Base-by-base conservation (phyloP, 2,888 invertebrate genomes). In the Lissonota sp. region DNA sequence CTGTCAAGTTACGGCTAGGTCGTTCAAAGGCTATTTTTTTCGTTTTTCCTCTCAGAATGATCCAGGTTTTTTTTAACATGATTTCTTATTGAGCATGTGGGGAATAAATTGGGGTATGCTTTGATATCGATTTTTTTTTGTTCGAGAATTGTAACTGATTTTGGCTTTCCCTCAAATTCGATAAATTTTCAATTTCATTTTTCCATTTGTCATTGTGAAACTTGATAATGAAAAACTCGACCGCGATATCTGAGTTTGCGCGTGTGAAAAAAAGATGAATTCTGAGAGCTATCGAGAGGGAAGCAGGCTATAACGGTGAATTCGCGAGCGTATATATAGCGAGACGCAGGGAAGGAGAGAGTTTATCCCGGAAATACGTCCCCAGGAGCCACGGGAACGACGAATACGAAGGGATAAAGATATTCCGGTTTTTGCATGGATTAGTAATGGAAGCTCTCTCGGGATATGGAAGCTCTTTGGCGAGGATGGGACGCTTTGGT, bases 341-440 rank as follows among this genome's bases (percentile, higher is more conserved):
- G 58, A 53, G 51, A 51, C 7, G 53, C 26, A 53, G 60, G 46
- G 57, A 26, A 26, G 3, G 26, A 63, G 42, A 86, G 89, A 91
- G 90, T 91, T 91, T 91, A 92, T 91, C 91, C 91, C 90, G 91
- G 91, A 91, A 91, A 91, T 91, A 92, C 91, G 91, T 91, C 89
- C 89, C 89, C 90, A 86, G 90, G 88, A 79, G 62, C 72, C 53
- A 46, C 69, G 53, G 67, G 49, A 75, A 67, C 60, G 66, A 12
- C 60, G 46, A 66, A 88, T 87, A 88, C 88, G 87, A 88, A 89
- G 88, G 90, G 91, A 91, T 92, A 91, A 91, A 91, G 91, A 91
- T 92, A 92, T 91, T 92, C 91, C 89, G 92, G 91, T 91, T 92
- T 92, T 92, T 92, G 92, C 92, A 91, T 92, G 91, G 91, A 91